Percentiles rank a stretch among this genome's conserved stretches.
These are phyloP conservation scores for Heliocidaris tuberculata DNA, from an alignment of 35 echinoderm and acorn worm genomes.

Conservation along the genomic window DNA sequence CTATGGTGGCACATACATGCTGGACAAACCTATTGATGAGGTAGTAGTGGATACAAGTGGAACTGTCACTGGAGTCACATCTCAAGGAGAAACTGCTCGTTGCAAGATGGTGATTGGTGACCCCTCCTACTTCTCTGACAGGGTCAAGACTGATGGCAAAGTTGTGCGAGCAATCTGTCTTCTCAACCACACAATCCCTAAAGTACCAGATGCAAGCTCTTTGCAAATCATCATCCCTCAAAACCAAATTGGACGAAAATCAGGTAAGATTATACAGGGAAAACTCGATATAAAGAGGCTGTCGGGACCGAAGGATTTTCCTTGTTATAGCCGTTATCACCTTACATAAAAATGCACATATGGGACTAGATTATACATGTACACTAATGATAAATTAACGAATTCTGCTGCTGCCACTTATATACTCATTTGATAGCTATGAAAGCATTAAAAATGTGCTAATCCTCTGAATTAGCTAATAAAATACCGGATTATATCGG, in stretches of 20 bases:
- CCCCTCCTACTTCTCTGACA: conserved; percentile 90
- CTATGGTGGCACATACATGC: conserved; percentile 99
- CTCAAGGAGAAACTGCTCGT: conserved; percentile 74
- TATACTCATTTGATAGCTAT: no score
- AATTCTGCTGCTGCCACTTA: no score
- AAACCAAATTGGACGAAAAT: conserved; percentile 80
- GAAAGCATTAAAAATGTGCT: no score
- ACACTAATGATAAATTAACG: no score
- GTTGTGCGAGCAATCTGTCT: conserved; percentile 92
- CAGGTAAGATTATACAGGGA: conserved; percentile 56
- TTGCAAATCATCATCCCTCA: conserved; percentile 96
- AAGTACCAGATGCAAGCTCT: conserved; percentile 40
- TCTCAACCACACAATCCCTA: conserved; percentile 71
- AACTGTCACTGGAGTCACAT: conserved; percentile 73
- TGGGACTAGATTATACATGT: no score
- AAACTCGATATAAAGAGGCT: no score
- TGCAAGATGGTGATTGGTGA: conserved; percentile 82
- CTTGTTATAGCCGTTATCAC: no score
- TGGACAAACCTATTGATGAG: conserved; percentile 91
- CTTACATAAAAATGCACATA: no score
- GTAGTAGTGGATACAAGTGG: conserved; percentile 65
- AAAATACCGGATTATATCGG: no score
- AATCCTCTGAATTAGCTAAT: no score
- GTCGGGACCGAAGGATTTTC: no score
- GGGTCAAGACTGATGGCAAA: conserved; percentile 73